These are phyloP conservation scores for Acholoe squamosa DNA, from an alignment of 2,888 invertebrate genomes.

Conservation along the genomic window DNA sequence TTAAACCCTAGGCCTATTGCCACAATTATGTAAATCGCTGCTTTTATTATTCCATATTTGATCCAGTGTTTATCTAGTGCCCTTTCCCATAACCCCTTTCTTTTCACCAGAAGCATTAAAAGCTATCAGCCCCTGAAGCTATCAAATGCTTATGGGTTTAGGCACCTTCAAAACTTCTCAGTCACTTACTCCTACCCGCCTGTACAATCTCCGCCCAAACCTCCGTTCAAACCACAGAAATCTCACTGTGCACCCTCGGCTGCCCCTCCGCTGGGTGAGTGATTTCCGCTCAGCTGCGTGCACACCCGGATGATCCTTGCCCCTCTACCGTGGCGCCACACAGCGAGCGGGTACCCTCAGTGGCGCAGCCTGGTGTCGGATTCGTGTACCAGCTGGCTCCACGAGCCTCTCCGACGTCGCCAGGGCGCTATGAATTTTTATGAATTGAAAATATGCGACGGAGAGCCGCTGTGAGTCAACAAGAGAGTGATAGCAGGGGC, in stretches of 20 bases:
- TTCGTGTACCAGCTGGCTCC: constrained; percentile 58
- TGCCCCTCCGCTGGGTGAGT: not conserved
- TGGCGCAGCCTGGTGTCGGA: not conserved
- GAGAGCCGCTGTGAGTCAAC: constrained; percentile 4
- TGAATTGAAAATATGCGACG: constrained; percentile 34
- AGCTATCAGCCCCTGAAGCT: too few relatives aligned
- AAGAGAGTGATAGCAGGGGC: not conserved
- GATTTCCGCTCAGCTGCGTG: not conserved
- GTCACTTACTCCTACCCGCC: not conserved
- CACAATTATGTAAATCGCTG: too few relatives aligned
- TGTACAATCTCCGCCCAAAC: not conserved
- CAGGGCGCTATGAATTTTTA: constrained; percentile 55
- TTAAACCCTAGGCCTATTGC: too few relatives aligned
- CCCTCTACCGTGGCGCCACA: not conserved
- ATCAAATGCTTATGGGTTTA: too few relatives aligned
- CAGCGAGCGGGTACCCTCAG: not conserved
- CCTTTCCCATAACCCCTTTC: too few relatives aligned
- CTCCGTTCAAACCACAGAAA: not conserved
- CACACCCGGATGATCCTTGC: constrained; percentile 37
- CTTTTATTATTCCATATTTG: too few relatives aligned
- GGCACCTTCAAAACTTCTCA: not conserved
- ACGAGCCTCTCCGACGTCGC: not conserved
- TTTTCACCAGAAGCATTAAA: too few relatives aligned
- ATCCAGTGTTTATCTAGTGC: too few relatives aligned
- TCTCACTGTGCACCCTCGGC: not conserved